Evolutionary conservation across 2,797 vertebrate species (phyloP), one percentile per base, ranked within the genome.

Genomic region (Muscicapa comitata): DNA sequence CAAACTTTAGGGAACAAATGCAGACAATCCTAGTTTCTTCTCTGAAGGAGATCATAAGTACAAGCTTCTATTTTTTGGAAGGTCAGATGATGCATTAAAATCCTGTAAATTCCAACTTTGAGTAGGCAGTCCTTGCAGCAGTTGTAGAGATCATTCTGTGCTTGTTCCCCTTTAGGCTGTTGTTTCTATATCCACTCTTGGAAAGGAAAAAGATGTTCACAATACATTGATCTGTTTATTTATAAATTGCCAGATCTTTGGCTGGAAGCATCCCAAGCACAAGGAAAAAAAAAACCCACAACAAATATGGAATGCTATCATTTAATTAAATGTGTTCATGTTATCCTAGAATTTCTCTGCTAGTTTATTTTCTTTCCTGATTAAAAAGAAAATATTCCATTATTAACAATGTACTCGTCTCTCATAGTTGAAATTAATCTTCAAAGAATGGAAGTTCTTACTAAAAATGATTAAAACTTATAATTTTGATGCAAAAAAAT

Each of bases 211-310:
- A 62, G 31, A 81, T 59, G 47, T 90, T 91, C 26, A 0, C 72
- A 85, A 63, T 59, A 55, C 68, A 74, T 91, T 71, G 61, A 75
- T 94, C 65, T 93, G 50, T 93, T 94, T 96, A 75, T 95, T 95
- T 85, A 85, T 88, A 87, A 85, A n/a, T 91, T 92, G 70, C 37
- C 54, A 76, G 79, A 86, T 17, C 35, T 86, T 92, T 74, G 65
- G 12, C 74, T 89, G 68, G 89, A 95, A 91, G 35, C 12, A 93
- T 86, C 54, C 57, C 58, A 84, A 72, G 42, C 31, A 54, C 31
- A 68, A 75, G 31, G 0, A 23, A 48, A 63, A 59, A 45, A 75
- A 38, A 15, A 0, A 2, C 5, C 6, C 2, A 6, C 6, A 55
- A 26, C 43, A 77, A 75, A 51, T 40, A 72, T 62, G 26, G 40